phyloP scores from a whole-genome alignment of 1,140 invertebrate species.

The Drosophila suzukii region DNA sequence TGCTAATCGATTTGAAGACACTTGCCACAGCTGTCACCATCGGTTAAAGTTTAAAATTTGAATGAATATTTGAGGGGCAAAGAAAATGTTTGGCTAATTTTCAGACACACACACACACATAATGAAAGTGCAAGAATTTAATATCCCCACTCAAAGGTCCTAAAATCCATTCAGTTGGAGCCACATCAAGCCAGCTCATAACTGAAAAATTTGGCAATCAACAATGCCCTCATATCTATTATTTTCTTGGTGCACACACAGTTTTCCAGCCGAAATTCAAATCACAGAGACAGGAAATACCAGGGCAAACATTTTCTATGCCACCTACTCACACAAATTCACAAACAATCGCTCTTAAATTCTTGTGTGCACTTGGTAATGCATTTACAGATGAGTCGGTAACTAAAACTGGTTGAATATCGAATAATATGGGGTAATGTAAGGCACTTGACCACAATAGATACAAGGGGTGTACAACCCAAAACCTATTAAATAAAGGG shows the following conservation, averaged over 20 bases:
- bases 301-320: background rate
- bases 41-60: conserved; percentile 9
- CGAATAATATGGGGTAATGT: conserved; percentile 19
- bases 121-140: background rate
- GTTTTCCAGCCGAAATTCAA: conserved; percentile 18
- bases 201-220: conserved; percentile 17
- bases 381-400: conserved; percentile 20
- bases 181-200: background rate
- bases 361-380: conserved; percentile 16
- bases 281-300: conserved; percentile 6
- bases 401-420: conserved; percentile 4
- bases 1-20: conserved; percentile 35
- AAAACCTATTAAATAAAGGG: background rate
- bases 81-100: background rate
- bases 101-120: background rate
- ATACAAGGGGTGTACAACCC: background rate
- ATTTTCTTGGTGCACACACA: conserved; percentile 9
- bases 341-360: conserved; percentile 13
- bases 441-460: background rate
- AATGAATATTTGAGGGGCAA: background rate
- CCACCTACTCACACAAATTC: conserved; percentile 12
- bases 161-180: conserved; percentile 5
- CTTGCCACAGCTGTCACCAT: conserved; percentile 22
- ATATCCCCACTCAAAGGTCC: background rate
- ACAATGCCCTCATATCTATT: conserved; percentile 17